Conservation (phyloP, 2,113 vertebrate genomes). For the Corythornis madagascariensis region DNA sequence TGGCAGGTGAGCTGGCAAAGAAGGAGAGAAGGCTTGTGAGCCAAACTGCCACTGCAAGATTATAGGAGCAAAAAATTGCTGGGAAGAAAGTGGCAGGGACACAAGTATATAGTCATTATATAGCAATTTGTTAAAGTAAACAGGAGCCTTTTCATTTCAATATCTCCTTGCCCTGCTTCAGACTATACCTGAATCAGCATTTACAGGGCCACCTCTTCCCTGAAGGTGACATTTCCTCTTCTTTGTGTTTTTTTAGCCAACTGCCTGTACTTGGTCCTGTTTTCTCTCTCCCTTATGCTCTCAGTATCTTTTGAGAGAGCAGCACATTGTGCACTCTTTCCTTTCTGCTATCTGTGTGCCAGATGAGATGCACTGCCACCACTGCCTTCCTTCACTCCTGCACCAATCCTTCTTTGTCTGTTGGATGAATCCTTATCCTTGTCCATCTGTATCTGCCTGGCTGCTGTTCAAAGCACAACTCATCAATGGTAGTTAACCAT, state of each 20-base stretch:
- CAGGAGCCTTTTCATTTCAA: slow-evolving; percentile 16
- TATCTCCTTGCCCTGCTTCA: background rate
- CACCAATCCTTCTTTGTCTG: background rate
- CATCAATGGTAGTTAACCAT: background rate
- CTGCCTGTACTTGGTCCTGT: background rate
- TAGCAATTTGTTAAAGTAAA: slow-evolving; percentile 38
- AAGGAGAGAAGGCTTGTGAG: background rate
- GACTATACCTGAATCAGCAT: slow-evolving; percentile 13
- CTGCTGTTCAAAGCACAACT: background rate
- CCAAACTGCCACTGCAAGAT: background rate
- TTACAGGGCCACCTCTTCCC: background rate
- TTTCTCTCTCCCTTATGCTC: background rate
- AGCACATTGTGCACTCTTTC: background rate
- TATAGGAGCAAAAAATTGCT: background rate
- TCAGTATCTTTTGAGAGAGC: background rate
- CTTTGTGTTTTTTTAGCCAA: background rate
- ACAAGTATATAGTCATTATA: background rate
- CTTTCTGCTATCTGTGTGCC: background rate
- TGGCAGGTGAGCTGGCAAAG: background rate
- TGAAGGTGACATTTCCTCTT: slow-evolving; percentile 31
- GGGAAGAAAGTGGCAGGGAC: slow-evolving; percentile 30
- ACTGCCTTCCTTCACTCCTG: background rate
- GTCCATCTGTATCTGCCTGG: background rate
- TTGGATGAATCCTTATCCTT: background rate
- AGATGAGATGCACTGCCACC: background rate